phyloP scores from a whole-genome alignment of 92 coral and sea anemone species.

The Parazoanthus swiftii region DNA sequence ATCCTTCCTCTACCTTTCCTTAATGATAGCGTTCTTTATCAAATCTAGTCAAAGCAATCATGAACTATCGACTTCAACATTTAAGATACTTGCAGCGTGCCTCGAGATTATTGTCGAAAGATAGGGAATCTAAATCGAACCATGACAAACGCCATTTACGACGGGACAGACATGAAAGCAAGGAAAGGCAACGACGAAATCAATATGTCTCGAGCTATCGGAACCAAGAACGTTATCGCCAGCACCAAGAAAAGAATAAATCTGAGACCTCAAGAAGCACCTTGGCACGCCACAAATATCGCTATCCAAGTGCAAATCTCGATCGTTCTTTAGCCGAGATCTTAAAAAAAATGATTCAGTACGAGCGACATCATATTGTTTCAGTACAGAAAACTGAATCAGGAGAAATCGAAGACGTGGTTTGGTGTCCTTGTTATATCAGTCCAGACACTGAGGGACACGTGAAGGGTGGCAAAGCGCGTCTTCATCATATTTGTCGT shows the following conservation, averaged over 20 bases:
- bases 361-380: conserved; percentile 42
- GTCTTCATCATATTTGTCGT: conserved; percentile 35
- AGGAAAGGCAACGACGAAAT: background rate
- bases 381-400: conserved; percentile 1
- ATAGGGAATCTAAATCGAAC: too few relatives aligned
- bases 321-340: background rate
- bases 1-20: background rate
- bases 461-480: conserved; percentile 42
- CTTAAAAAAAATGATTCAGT: background rate
- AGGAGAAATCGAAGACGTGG: conserved; percentile 29
- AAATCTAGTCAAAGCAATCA: background rate
- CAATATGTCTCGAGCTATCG: background rate
- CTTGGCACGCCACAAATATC: background rate
- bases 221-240: background rate
- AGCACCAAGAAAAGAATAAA: too few relatives aligned
- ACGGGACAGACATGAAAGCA: background rate
- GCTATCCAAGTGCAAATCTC: background rate
- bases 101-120: background rate
- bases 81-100: background rate
- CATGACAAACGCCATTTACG: background rate
- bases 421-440: conserved; percentile 46
- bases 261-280: background rate
- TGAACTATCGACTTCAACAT: background rate
- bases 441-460: conserved; percentile 3
- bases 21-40: background rate